Conservation (phyloP, 2,797 vertebrate species). For the Smutsia temminckii region DNA sequence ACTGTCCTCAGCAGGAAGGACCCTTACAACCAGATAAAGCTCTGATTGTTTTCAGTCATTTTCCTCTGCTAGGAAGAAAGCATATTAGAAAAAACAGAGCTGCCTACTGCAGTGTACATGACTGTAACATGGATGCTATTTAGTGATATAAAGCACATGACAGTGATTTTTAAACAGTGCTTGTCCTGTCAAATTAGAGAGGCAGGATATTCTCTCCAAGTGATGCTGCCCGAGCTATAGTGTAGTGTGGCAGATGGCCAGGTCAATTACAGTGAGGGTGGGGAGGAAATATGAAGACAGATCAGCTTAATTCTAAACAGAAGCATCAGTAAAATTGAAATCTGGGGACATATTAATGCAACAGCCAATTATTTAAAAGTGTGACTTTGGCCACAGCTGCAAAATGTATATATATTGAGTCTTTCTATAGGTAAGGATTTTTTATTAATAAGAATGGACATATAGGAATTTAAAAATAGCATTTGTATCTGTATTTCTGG, state of each 20-base stretch:
- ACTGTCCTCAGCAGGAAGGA: neutral
- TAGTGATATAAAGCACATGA: slow-evolving; percentile 84
- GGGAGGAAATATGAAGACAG: slow-evolving; percentile 86
- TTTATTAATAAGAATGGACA: slow-evolving; percentile 47
- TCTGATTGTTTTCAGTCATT: slow-evolving; percentile 56
- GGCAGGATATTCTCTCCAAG: slow-evolving; percentile 81
- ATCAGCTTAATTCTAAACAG: slow-evolving; percentile 85
- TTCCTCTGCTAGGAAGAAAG: slow-evolving; percentile 49
- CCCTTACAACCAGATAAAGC: slow-evolving; percentile 62
- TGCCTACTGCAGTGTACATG: slow-evolving; percentile 77
- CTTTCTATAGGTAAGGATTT: neutral
- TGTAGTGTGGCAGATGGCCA: slow-evolving; percentile 80
- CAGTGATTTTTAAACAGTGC: slow-evolving; percentile 79
- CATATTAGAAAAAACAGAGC: slow-evolving; percentile 74
- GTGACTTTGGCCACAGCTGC: slow-evolving; percentile 44
- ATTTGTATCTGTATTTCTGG: slow-evolving; percentile 14
- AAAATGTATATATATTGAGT: slow-evolving; percentile 68
- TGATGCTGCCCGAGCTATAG: slow-evolving; percentile 77
- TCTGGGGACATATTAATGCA: slow-evolving; percentile 81
- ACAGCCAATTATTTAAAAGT: slow-evolving; percentile 81
- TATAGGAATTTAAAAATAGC: slow-evolving; percentile 33
- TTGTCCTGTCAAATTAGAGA: slow-evolving; percentile 83
- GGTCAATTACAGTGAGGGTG: slow-evolving; percentile 83
- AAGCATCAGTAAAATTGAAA: slow-evolving; percentile 81
- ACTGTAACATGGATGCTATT: slow-evolving; percentile 83